Evolutionary conservation across 2,113 vertebrate species (phyloP).

Genomic region (Oplegnathus fasciatus): DNA sequence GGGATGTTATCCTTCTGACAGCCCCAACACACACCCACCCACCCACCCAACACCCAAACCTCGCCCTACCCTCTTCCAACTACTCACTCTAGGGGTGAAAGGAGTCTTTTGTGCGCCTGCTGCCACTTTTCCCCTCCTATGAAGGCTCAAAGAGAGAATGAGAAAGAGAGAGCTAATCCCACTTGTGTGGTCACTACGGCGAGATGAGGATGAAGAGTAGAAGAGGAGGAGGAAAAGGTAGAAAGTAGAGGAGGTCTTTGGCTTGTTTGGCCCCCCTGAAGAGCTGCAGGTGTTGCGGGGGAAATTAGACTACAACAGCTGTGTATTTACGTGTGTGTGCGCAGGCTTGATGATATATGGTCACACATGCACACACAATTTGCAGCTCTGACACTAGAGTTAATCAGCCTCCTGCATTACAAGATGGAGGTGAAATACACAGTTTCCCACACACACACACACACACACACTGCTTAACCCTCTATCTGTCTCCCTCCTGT

Average conservation of each 20-base stretch:
- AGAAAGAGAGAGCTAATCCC: slow-evolving; percentile 34
- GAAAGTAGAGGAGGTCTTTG: not conserved
- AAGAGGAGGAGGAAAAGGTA: not conserved
- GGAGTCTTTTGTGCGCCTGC: slow-evolving; percentile 60
- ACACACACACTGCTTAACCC: not conserved
- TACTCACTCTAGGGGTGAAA: slow-evolving; percentile 58
- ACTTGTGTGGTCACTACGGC: slow-evolving; percentile 6
- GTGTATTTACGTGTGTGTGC: slow-evolving; percentile 38
- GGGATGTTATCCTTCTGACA: slow-evolving; percentile 75
- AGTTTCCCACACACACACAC: slow-evolving; percentile 1
- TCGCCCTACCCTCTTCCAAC: slow-evolving; percentile 36
- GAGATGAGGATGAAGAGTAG: slow-evolving; percentile 13
- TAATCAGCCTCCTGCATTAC: slow-evolving; percentile 23
- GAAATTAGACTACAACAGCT: slow-evolving; percentile 58
- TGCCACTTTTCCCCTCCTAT: slow-evolving; percentile 5
- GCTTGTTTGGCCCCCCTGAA: slow-evolving; percentile 15
- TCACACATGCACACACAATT: slow-evolving; percentile 43
- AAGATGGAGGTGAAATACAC: not conserved
- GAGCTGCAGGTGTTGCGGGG: slow-evolving; percentile 54
- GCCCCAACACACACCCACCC: slow-evolving; percentile 17
- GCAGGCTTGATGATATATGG: slow-evolving; percentile 38
- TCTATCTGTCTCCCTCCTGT: not conserved
- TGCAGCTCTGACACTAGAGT: slow-evolving; percentile 13
- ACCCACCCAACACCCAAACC: slow-evolving; percentile 27
- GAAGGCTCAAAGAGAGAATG: slow-evolving; percentile 21